Evolutionary conservation across 1,140 invertebrate species (phyloP).

Genomic region (Hycleus cichorii): DNA sequence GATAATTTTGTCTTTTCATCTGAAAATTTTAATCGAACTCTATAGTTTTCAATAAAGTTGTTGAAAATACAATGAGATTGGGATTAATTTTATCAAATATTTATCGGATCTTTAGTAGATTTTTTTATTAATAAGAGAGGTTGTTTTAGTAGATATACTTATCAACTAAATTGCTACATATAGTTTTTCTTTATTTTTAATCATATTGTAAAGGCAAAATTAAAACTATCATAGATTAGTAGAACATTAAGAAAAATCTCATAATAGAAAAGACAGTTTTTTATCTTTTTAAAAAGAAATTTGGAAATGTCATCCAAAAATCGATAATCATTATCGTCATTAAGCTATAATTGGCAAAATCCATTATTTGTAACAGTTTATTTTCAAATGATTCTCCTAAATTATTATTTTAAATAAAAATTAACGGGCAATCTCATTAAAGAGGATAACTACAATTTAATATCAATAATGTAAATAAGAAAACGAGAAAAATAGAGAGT

Average conservation of each 20-base stretch:
- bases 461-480: constrained; percentile 2
- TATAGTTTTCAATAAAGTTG: constrained; percentile 14
- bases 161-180: constrained; percentile 25
- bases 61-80: constrained; percentile 7
- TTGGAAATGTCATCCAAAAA: constrained; percentile 3
- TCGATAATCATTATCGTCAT: no score
- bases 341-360: neutral
- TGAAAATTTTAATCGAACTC: neutral
- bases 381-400: neutral
- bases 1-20: no score
- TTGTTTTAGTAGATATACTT: constrained; percentile 22
- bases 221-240: constrained; percentile 16
- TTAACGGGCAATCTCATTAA: constrained; percentile 10
- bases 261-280: constrained; percentile 10
- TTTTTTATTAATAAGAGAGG: constrained; percentile 20
- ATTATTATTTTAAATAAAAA: neutral
- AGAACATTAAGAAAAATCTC: constrained; percentile 24
- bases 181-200: constrained; percentile 11
- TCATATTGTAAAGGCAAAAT: constrained; percentile 23
- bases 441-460: constrained; percentile 14
- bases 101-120: constrained; percentile 18
- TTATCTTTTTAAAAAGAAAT: constrained; percentile 1
- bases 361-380: neutral
- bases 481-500: neutral
- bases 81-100: neutral